Evolutionary conservation across 2,888 invertebrate species (phyloP), one percentile per base, ranked within the genome.

Genomic region (Meiosimyza platycephala): DNA sequence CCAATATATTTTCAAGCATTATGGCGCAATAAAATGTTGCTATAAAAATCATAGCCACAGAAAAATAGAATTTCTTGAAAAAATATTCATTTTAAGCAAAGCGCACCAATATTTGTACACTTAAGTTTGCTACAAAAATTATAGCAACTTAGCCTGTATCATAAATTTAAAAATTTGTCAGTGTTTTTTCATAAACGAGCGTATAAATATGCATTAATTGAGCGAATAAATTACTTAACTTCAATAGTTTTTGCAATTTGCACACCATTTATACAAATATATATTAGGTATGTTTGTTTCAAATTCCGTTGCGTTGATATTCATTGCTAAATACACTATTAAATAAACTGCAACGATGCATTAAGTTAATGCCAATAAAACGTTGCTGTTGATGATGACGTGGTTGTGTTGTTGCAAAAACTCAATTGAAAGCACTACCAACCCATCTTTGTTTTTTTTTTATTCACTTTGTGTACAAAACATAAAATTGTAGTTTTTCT

Each of bases 301-400:
- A 15, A 40, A 28, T 60, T 40, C 33, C 12, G 28, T 13, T n/a
- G 59, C 9, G 28, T 3, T 28, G 28, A 22, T n/a, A n/a, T 60
- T 60, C 33, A 60, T 12, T 28, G n/a, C 15, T 60, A 9, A 33
- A 33, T 7, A 28, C 75, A 76, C 68, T 79, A 78, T 78, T 79
- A 74, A 81, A 78, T 76, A 79, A 80, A 79, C 80, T 78, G 79
- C 78, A 81, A 78, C 78, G 76, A 80, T 75, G 82, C 82, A 80
- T 79, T 81, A 82, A 82, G 82, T 80, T 80, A 79, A 77, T 55
- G 78, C 77, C 79, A 81, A 74, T 80, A 78, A 74, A 74, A 76
- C 22, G 67, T 57, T 18, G 40, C 47, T 33, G 33, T 62, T 59
- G 18, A 59, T 59, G 59, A 51, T 2, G 18, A 57, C 22, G 66